Conservation (phyloP, 1,140 invertebrate genomes). For the Chironomus striatipennis region DNA sequence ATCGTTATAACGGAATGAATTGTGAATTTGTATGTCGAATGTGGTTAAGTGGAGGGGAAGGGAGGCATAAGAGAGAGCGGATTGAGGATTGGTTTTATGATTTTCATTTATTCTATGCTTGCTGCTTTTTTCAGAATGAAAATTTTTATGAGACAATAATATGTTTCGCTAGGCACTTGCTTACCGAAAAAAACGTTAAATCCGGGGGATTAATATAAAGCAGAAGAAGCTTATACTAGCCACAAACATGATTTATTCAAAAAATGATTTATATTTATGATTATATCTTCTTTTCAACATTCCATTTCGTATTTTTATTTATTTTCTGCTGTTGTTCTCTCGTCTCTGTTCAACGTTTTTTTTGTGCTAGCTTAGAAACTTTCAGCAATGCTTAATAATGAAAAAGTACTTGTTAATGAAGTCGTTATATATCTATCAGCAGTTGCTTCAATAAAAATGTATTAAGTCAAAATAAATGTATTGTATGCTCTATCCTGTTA, state of each 20-base stretch:
- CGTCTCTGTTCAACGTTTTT: too few species aligned
- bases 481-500: too few species aligned
- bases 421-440: neutral
- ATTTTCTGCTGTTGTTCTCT: too few species aligned
- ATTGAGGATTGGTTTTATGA: neutral
- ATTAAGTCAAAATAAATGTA: too few species aligned
- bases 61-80: neutral
- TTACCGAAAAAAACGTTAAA: constrained; percentile 1
- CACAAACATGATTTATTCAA: constrained; percentile 21
- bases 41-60: too few species aligned
- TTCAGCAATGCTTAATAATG: neutral
- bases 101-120: too few species aligned
- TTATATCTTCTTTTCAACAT: neutral
- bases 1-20: too few species aligned
- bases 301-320: neutral
- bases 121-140: neutral
- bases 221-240: neutral
- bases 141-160: neutral
- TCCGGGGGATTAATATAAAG: neutral
- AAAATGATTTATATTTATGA: constrained; percentile 20
- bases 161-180: neutral
- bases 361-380: too few species aligned
- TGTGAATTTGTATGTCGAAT: too few species aligned
- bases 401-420: neutral
- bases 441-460: too few species aligned